These are phyloP conservation scores for Orthonevra nobilis DNA, from an alignment of 2,888 invertebrate genomes.

Conservation along the genomic window DNA sequence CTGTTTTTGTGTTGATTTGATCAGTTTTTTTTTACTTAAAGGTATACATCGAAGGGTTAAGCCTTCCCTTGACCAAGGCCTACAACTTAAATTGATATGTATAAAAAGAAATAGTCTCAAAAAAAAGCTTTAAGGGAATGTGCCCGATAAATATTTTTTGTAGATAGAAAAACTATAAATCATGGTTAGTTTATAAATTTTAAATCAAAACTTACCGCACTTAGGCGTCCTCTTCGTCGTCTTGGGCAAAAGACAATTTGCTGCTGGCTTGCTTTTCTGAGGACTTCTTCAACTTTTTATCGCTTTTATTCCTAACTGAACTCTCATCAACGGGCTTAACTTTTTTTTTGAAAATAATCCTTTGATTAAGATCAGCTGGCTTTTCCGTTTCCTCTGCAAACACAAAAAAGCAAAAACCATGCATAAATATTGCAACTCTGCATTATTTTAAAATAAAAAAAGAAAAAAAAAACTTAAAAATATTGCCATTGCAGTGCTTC, in stretches of 20 bases:
- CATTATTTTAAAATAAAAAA: constrained; percentile 23
- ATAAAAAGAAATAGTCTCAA: too few relatives aligned
- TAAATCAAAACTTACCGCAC: constrained; percentile 56
- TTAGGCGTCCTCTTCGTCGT: constrained; percentile 78
- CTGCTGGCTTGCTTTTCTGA: constrained; percentile 75
- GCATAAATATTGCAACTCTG: not conserved
- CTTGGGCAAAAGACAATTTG: constrained; percentile 81
- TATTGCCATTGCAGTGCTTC: constrained; percentile 45
- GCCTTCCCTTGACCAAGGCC: too few relatives aligned
- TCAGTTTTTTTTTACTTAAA: too few relatives aligned
- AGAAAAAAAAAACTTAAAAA: constrained; percentile 37
- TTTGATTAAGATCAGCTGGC: constrained; percentile 83
- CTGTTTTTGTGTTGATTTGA: too few relatives aligned
- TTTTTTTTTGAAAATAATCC: constrained; percentile 82
- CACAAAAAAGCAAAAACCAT: constrained; percentile 30
- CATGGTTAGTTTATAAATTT: too few relatives aligned
- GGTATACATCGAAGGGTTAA: too few relatives aligned
- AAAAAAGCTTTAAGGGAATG: too few relatives aligned
- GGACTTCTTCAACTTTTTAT: constrained; percentile 63
- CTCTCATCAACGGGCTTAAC: constrained; percentile 70
- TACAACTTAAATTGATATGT: too few relatives aligned
- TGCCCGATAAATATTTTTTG: too few relatives aligned
- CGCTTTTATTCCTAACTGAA: constrained; percentile 70
- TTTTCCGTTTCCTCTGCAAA: constrained; percentile 82
- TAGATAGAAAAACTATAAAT: too few relatives aligned